Conservation (phyloP, 1,140 invertebrate species). For the Rhopalosiphum maidis region DNA sequence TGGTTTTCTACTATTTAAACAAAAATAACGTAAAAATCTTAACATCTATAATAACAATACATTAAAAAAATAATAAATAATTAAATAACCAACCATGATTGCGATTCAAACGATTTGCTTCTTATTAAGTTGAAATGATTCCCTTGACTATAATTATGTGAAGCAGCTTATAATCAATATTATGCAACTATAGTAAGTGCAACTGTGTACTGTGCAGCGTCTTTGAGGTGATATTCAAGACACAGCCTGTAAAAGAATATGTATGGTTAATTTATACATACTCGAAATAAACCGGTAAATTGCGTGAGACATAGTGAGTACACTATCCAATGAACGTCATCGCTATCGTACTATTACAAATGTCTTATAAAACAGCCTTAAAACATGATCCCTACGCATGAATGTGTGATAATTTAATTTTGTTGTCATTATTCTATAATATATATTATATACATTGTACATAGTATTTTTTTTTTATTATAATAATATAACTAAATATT, state of each 20-base stretch:
- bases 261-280: not conserved
- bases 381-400: not conserved
- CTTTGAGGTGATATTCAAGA: not conserved
- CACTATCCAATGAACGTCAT: not conserved
- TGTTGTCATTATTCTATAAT: not conserved
- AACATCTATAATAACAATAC: not conserved
- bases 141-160: not conserved
- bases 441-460: not conserved
- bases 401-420: not conserved
- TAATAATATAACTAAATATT: not conserved
- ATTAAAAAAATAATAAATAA: not conserved
- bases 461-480: not conserved
- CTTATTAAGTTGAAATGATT: not conserved
- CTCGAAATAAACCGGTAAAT: accelerated
- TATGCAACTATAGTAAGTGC: not conserved
- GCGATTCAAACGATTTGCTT: not conserved
- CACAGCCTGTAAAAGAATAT: not conserved
- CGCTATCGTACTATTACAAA: not conserved
- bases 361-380: not conserved
- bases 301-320: not conserved
- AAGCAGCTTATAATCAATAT: not conserved
- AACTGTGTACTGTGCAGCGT: not conserved
- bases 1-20: not conserved
- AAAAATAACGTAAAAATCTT: not conserved
- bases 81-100: not conserved